A percentile compares a stretch with the other conserved stretches of the same genome.
Conservation (phyloP, 2,888 invertebrate genomes). For the Acanthococcus lagerstroemiae region DNA sequence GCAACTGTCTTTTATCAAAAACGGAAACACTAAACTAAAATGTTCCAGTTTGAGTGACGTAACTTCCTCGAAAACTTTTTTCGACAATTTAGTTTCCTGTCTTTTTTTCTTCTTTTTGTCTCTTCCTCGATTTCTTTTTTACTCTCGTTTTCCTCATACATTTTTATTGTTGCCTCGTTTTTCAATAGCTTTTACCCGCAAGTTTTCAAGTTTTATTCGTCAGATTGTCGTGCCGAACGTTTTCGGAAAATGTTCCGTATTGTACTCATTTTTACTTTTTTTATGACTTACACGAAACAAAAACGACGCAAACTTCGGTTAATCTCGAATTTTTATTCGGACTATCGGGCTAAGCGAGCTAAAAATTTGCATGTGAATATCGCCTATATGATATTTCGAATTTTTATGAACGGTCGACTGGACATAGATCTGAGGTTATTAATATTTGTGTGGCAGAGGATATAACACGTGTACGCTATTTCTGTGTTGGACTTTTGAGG, state of each 20-base stretch:
- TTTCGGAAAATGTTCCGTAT: not conserved
- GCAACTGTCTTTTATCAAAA: conserved; percentile 20
- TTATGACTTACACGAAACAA: too few relatives aligned
- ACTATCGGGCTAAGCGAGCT: not conserved
- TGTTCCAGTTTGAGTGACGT: conserved; percentile 31
- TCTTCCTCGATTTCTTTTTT: conserved; percentile 15
- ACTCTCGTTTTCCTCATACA: not conserved
- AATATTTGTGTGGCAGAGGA: too few relatives aligned
- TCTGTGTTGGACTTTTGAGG: too few relatives aligned
- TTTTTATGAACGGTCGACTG: too few relatives aligned
- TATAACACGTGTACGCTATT: too few relatives aligned
- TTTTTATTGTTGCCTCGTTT: conserved; percentile 15
- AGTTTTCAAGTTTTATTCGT: conserved; percentile 18
- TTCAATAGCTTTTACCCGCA: conserved; percentile 22
- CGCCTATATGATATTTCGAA: too few relatives aligned
- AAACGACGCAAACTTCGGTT: too few relatives aligned
- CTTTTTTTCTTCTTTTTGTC: conserved; percentile 6
- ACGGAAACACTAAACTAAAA: conserved; percentile 30
- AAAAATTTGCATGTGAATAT: not conserved
- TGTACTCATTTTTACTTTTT: not conserved
- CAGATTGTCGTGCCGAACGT: not conserved
- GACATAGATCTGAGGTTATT: too few relatives aligned
- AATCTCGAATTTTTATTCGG: too few relatives aligned
- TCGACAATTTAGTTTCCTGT: conserved; percentile 29
- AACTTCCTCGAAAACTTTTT: conserved; percentile 29